Evolutionary conservation across 1,140 invertebrate genomes (phyloP), one percentile per base, ranked within the genome.

Genomic region (Belonocnema kinseyi): DNA sequence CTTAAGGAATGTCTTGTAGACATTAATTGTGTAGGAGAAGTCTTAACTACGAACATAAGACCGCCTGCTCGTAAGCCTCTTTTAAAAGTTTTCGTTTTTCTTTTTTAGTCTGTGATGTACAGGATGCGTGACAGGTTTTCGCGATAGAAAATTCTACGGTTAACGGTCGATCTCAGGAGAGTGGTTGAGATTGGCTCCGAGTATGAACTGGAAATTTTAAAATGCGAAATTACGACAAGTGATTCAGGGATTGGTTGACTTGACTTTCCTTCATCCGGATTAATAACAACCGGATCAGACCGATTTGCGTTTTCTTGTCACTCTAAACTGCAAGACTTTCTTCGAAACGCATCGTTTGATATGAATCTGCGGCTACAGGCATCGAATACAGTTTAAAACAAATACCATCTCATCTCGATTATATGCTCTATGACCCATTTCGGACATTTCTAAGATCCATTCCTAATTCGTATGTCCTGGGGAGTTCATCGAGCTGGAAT

Each of bases 271-370:
- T 54, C 52, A 50, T 56, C 33, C 58, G 53, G 12, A 46, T 19
- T 33, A 58, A 17, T 70, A 26, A 51, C 56, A 76, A 77, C 78
- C 77, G 77, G 78, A 83, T 81, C 72, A 78, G 33, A 76, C 56
- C 73, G 83, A 86, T 87, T 86, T 85, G 74, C 76, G 56, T 84
- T 85, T 85, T 88, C 79, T 74, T 83, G 81, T 82, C 75, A 81
- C 77, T 70, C 16, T n/a, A 10, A 66, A 80, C 80, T 85, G 7
- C 19, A 61, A 14, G 71, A 87, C 87, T 90, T 90, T 90, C 88
- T 88, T 86, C 80, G 73, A 19, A 26, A 52, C 26, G 61, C 50
- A 16, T 74, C 14, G 12, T 76, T 72, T 58, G 73, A 81, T 82
- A 77, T 19, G 73, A 74, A 86, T 80, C 75, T 76, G 46, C 58